Percentiles rank a stretch among this genome's conserved stretches.
These are phyloP conservation scores for Cantharis rufa DNA, from an alignment of 2,888 invertebrate species.

Conservation along the genomic window DNA sequence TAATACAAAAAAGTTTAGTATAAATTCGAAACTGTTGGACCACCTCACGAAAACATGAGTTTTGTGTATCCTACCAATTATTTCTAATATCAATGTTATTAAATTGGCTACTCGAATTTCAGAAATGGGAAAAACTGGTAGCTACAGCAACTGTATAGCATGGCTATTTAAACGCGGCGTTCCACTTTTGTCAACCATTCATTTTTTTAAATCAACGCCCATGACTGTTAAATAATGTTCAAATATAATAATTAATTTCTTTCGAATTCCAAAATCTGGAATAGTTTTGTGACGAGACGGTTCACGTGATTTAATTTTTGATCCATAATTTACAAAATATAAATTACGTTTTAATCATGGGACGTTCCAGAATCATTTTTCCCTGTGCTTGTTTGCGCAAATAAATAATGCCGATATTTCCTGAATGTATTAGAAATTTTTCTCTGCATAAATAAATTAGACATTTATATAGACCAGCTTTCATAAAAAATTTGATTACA, in stretches of 20 bases:
- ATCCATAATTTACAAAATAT: not conserved
- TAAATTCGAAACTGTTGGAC: constrained; percentile 37
- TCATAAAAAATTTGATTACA: not conserved
- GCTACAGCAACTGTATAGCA: constrained; percentile 31
- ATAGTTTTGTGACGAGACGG: not conserved
- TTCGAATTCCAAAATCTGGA: not conserved
- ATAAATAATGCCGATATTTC: not conserved
- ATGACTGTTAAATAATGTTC: not conserved
- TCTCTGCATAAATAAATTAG: not conserved
- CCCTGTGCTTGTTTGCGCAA: not conserved
- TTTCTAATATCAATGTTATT: constrained; percentile 54
- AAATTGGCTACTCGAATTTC: constrained; percentile 52
- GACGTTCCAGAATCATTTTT: not conserved
- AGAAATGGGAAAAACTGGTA: constrained; percentile 52
- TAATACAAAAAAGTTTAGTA: constrained; percentile 12
- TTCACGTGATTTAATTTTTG: not conserved
- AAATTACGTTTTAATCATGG: not conserved
- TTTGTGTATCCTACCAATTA: constrained; percentile 53
- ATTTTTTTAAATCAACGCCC: not conserved
- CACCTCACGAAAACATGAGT: constrained; percentile 52
- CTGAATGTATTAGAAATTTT: not conserved
- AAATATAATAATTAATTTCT: not conserved
- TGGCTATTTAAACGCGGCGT: constrained; percentile 17
- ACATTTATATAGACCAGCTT: not conserved
- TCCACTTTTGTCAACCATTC: constrained; percentile 37